Conservation (phyloP, 2,888 invertebrate genomes). For the Onthophagus sagittarius region DNA sequence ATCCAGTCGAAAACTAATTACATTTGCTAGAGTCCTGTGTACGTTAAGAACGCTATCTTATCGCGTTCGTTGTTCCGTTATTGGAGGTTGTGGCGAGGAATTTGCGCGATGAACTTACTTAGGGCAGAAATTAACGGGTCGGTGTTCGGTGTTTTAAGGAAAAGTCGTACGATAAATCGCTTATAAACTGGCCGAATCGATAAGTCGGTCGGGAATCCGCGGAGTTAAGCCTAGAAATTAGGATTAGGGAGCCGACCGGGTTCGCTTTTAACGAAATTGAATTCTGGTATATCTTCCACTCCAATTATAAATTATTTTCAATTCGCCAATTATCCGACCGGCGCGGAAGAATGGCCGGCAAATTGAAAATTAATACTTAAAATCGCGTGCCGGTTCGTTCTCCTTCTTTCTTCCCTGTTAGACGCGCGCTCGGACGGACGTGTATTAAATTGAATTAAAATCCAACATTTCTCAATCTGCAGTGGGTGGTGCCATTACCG, state of each 20-base stretch:
- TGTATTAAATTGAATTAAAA: background rate
- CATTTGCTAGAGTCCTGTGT: background rate
- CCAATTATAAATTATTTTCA: conserved; percentile 27
- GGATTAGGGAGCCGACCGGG: conserved; percentile 20
- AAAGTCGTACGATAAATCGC: conserved; percentile 17
- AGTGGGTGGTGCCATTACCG: background rate
- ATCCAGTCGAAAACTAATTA: conserved; percentile 5
- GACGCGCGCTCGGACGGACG: background rate
- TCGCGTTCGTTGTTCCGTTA: conserved; percentile 3
- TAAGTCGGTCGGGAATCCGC: conserved; percentile 16
- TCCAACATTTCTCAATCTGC: background rate
- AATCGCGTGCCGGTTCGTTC: conserved; percentile 21
- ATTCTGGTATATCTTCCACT: conserved; percentile 16
- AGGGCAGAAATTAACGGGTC: conserved; percentile 13
- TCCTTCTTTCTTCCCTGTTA: background rate
- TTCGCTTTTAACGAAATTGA: conserved; percentile 25
- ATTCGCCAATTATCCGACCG: conserved; percentile 22
- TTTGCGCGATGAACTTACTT: conserved; percentile 12
- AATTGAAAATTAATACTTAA: conserved; percentile 26
- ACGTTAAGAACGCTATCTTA: background rate
- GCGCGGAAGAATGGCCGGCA: conserved; percentile 14
- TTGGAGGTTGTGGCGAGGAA: background rate
- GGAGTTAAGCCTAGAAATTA: conserved; percentile 23
- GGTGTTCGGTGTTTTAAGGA: conserved; percentile 13
- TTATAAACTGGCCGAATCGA: conserved; percentile 21